These are phyloP conservation scores for Liodrosophila aerea DNA, from an alignment of 2,888 invertebrate genomes.

Conservation along the genomic window DNA sequence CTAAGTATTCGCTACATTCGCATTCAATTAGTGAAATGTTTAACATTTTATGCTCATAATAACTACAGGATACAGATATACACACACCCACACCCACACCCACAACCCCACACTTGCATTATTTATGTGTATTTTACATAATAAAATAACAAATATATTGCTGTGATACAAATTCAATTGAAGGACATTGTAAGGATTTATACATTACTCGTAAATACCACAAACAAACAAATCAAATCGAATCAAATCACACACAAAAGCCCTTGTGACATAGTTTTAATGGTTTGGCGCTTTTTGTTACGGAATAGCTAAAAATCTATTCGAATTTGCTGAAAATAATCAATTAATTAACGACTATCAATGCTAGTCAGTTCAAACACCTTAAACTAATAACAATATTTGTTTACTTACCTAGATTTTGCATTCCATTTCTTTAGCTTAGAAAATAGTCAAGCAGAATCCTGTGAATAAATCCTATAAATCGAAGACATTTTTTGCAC, in stretches of 20 bases:
- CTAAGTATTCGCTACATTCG: too few relatives aligned
- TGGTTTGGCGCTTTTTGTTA: too few relatives aligned
- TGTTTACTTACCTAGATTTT: too few relatives aligned
- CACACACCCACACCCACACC: conserved; percentile 9
- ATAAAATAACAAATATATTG: conserved; percentile 75
- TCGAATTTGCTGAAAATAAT: too few relatives aligned
- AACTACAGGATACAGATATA: background rate
- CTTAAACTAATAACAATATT: too few relatives aligned
- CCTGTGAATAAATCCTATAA: conserved; percentile 70
- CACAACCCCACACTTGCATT: conserved; percentile 2
- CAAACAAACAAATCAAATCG: background rate
- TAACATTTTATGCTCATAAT: conserved; percentile 21
- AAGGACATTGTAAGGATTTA: conserved; percentile 66
- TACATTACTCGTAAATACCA: conserved; percentile 24
- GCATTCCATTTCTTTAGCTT: conserved; percentile 6
- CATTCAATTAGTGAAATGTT: conserved; percentile 24
- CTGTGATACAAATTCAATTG: conserved; percentile 82
- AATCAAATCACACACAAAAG: conserved; percentile 22
- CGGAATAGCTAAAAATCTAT: too few relatives aligned
- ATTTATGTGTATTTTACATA: conserved; percentile 31
- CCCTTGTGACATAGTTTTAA: too few relatives aligned
- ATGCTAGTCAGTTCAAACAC: too few relatives aligned
- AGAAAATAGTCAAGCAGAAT: conserved; percentile 23
- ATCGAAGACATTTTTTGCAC: conserved; percentile 72
- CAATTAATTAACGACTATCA: too few relatives aligned